phyloP scores from a whole-genome alignment of 2,888 invertebrate species.

The Hypomecis atomaria region DNA sequence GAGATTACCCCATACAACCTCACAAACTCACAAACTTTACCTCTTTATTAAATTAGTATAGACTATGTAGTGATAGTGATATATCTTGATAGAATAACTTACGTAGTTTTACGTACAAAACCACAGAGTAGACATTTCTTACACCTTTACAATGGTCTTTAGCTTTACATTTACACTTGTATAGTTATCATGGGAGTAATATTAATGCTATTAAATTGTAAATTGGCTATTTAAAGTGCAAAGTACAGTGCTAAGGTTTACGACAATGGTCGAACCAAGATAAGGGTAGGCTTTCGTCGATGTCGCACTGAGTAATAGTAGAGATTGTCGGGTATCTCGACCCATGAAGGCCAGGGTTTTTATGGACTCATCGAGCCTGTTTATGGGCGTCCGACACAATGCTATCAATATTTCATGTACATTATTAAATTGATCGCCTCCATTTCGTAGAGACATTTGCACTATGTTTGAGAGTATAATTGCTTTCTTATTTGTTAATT shows the following conservation, averaged over 20 bases:
- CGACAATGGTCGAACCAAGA: slow-evolving; percentile 55
- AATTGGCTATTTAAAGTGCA: slow-evolving; percentile 48
- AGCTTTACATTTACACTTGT: background rate
- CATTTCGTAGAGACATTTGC: slow-evolving; percentile 14
- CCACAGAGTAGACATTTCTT: background rate
- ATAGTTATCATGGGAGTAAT: background rate
- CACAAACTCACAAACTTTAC: no score
- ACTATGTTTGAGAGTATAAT: background rate
- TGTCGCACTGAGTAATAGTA: slow-evolving; percentile 69
- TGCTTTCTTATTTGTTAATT: background rate
- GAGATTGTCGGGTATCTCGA: slow-evolving; percentile 68
- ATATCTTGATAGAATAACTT: no score
- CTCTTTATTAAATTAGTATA: no score
- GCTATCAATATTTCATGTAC: slow-evolving; percentile 38
- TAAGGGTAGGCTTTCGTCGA: slow-evolving; percentile 63
- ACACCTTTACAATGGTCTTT: background rate
- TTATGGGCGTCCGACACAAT: slow-evolving; percentile 49
- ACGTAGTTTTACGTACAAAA: no score
- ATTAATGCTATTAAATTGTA: slow-evolving; percentile 49
- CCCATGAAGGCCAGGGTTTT: slow-evolving; percentile 64
- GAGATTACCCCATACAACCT: no score
- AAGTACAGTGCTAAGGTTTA: slow-evolving; percentile 50
- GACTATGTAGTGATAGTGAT: no score
- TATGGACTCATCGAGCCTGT: slow-evolving; percentile 55
- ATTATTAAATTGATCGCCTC: slow-evolving; percentile 28